phyloP scores from a whole-genome alignment of 2,797 vertebrate genomes.

The Gadopsis bispinosus region DNA sequence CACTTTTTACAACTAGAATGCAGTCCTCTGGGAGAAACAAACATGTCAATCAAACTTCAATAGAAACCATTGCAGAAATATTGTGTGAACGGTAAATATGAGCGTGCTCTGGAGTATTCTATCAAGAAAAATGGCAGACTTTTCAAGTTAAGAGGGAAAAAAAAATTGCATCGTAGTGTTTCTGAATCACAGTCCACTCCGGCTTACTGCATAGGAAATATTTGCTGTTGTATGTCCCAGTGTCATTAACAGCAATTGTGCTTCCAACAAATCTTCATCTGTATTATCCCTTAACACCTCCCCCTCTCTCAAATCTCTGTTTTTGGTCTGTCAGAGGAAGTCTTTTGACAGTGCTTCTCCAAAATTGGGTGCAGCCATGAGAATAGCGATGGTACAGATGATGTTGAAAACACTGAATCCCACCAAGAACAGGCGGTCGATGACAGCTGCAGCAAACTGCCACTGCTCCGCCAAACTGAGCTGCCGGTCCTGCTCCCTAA shows the following conservation, averaged over 20 bases:
- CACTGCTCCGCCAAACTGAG: constrained; percentile 85
- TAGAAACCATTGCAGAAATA: not conserved
- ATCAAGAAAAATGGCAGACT: constrained; percentile 1
- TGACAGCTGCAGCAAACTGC: constrained; percentile 88
- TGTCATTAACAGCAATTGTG: constrained; percentile 57
- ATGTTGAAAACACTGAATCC: constrained; percentile 89
- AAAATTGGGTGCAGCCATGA: constrained; percentile 90
- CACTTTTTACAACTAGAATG: not conserved
- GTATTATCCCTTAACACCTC: not conserved
- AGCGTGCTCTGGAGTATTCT: not conserved
- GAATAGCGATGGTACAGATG: constrained; percentile 89
- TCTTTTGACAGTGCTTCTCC: constrained; percentile 89
- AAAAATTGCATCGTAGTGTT: not conserved
- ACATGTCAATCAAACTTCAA: not conserved
- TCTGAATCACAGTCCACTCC: constrained; percentile 18
- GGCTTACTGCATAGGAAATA: constrained; percentile 10
- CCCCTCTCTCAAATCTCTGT: not conserved
- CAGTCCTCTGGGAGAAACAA: not conserved
- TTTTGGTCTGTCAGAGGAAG: constrained; percentile 80
- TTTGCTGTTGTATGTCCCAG: constrained; percentile 26
- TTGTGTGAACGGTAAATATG: not conserved
- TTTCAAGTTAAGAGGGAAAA: not conserved
- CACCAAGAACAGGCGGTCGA: constrained; percentile 88
- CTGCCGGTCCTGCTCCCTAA: constrained; percentile 84
- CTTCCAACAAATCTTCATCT: constrained; percentile 40